Evolutionary conservation across 2,113 vertebrate genomes (phyloP).

Genomic region (Jaculus jaculus): DNA sequence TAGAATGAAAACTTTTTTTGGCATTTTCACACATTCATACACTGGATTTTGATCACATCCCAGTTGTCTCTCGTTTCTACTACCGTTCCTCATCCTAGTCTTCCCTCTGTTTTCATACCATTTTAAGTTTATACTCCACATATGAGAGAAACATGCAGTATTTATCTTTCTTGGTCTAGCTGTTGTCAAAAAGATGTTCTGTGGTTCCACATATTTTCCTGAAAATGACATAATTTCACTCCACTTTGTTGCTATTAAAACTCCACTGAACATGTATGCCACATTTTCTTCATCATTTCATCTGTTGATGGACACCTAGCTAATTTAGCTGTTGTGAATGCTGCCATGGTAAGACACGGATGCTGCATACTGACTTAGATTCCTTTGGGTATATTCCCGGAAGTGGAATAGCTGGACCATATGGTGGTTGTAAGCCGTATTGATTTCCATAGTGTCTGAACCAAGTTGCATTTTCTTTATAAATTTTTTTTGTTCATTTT

Average conservation of each 20-base stretch:
- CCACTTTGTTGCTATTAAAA: not conserved
- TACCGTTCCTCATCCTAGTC: not conserved
- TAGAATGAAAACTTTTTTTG: not conserved
- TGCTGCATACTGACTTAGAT: not conserved
- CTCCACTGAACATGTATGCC: not conserved
- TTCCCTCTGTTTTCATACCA: not conserved
- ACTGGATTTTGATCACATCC: not conserved
- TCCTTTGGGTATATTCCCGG: not conserved
- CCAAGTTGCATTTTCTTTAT: too few relatives aligned
- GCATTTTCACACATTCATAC: not conserved
- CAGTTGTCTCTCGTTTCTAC: not conserved
- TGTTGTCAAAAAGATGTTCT: not conserved
- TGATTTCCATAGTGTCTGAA: not conserved
- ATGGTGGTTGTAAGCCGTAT: not conserved
- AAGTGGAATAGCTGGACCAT: not conserved
- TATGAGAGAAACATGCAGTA: not conserved
- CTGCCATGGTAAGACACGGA: too few relatives aligned
- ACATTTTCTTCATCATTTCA: not conserved
- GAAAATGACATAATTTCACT: not conserved
- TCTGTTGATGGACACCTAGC: not conserved
- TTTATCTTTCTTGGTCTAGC: not conserved
- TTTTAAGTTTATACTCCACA: not conserved
- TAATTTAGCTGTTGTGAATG: not conserved
- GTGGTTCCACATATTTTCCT: too few relatives aligned
- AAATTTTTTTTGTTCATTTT: too few relatives aligned